phyloP scores from a whole-genome alignment of 2,888 invertebrate genomes.

The Scrobipalpa costella region DNA sequence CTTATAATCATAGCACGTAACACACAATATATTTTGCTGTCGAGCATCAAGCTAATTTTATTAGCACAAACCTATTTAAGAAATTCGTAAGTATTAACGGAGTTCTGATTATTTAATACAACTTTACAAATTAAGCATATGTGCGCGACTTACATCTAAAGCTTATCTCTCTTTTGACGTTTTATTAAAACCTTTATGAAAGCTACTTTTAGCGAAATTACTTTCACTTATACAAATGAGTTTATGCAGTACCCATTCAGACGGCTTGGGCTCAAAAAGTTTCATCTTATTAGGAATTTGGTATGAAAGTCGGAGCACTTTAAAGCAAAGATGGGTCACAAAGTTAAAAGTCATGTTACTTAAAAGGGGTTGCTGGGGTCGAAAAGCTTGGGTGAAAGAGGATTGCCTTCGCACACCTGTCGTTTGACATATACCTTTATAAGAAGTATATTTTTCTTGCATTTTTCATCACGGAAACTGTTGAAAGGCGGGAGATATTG shows the following conservation, averaged over 20 bases:
- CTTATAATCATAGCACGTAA: too few relatives aligned
- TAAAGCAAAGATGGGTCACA: conserved; percentile 77
- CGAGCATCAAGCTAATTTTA: not conserved
- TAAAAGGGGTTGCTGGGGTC: conserved; percentile 75
- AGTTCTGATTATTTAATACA: not conserved
- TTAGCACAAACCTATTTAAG: not conserved
- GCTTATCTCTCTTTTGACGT: not conserved
- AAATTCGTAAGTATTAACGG: not conserved
- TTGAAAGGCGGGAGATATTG: not conserved
- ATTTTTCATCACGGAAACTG: not conserved
- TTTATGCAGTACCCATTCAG: not conserved
- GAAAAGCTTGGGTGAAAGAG: conserved; percentile 70
- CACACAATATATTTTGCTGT: too few relatives aligned
- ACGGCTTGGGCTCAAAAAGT: conserved; percentile 2
- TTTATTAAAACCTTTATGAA: not conserved
- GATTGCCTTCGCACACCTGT: conserved; percentile 72
- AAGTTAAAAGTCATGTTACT: conserved; percentile 81
- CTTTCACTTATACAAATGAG: not conserved
- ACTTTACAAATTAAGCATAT: not conserved
- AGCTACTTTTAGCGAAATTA: not conserved
- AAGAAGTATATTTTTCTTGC: not conserved
- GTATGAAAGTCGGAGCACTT: conserved; percentile 61
- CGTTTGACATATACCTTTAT: conserved; percentile 37
- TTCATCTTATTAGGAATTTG: not conserved
- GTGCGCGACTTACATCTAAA: not conserved